Evolutionary conservation across 1,140 invertebrate species (phyloP).

Genomic region (Scaptomyza montana): DNA sequence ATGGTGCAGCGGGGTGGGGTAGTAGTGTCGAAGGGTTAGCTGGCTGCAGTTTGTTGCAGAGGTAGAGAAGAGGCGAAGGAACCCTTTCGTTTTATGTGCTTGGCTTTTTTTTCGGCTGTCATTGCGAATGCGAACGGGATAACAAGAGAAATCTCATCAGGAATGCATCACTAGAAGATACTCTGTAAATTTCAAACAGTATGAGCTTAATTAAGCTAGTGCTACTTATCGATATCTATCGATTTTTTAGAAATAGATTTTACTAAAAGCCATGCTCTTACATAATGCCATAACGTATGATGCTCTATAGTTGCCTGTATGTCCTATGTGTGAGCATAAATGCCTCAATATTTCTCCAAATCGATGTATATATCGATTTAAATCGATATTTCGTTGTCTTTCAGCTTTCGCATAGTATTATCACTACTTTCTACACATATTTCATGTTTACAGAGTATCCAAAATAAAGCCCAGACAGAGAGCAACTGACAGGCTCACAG

Average conservation of each 20-base stretch:
- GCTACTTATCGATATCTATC: not conserved
- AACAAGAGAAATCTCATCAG: not conserved
- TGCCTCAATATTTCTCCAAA: no score
- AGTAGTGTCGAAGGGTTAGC: not conserved
- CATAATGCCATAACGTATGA: no score
- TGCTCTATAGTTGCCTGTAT: no score
- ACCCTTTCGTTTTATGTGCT: conserved; percentile 7
- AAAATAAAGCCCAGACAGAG: conserved; percentile 5
- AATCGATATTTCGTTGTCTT: no score
- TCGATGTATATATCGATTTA: no score
- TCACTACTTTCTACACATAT: no score
- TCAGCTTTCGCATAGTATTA: no score
- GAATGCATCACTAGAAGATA: not conserved
- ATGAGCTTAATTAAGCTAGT: no score
- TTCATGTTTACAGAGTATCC: not conserved
- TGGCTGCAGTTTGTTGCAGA: conserved; percentile 12
- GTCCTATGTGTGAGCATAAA: no score
- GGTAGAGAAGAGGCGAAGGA: not conserved
- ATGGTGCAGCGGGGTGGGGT: not conserved
- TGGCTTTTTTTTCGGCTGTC: conserved; percentile 18
- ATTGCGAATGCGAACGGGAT: conserved; percentile 22
- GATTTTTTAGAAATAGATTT: not conserved
- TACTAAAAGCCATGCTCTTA: not conserved
- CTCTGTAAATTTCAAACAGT: not conserved
- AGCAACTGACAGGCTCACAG: conserved; percentile 19